Evolutionary conservation across 2,797 vertebrate species (phyloP), one percentile per base, ranked within the genome.

Genomic region (Bradypus variegatus): DNA sequence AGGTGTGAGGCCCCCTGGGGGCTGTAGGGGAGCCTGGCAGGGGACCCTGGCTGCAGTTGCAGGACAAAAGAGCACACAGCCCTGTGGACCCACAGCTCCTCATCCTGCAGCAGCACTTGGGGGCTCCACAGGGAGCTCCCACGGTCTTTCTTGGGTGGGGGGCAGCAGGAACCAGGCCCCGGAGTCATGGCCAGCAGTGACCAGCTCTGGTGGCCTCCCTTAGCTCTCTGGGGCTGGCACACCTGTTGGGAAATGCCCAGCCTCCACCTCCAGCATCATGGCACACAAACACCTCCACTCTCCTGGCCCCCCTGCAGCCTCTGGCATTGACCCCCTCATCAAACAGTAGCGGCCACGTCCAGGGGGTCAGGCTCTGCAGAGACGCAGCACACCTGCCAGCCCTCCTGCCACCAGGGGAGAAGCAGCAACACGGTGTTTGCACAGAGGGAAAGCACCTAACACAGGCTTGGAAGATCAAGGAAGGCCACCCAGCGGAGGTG

Each of bases 321-420:
- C 0, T 45, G 36, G 27, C 45, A 8, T 7, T 3, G 13, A 45
- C 60, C 21, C 25, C 55, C 53, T 55, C 77, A 10, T 29, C 27
- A 4, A 13, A 58, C 1, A 0, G n/a, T 5, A 6, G 31, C 1
- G 33, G 12, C 13, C 14, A 1, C 0, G 27, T 50, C 13, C 36
- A 31, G 10, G 4, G 21, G 16, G 13, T 58, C 62, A 19, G 70
- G 38, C 19, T 79, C 27, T n/a, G 13, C 36, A 45, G 41, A 50
- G 13, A 9, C 18, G 5, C 1, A 0, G 11, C 7, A 27, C 45
- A 21, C 33, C 72, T 36, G 14, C 19, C 64, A 2, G 14, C 21
- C 64, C 31, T 58, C 48, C 9, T 1, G 18, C n/a, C 27, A 8
- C 0, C 29, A 31, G 5, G 6, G 33, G 29, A 72, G 31, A 70